Evolutionary conservation across 2,888 invertebrate genomes (phyloP), one percentile per base, ranked within the genome.

Genomic region (Galeopsomyia nigrocyanea): DNA sequence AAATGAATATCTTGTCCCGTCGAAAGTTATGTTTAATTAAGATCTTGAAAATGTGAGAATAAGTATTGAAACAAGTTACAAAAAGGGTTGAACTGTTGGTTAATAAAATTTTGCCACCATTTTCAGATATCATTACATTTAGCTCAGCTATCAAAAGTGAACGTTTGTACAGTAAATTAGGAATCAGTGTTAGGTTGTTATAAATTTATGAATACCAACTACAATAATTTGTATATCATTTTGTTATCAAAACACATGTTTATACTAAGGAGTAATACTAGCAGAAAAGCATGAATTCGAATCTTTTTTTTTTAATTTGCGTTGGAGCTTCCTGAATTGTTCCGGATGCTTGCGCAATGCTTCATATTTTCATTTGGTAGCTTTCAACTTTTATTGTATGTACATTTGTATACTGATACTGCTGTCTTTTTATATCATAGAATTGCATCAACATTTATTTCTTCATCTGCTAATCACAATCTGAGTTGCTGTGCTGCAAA

Each of bases 181-280:
- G 76, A 82, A 83, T 82, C 82, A 80, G 81, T 79, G 79, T 81
- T 84, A 82, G 79, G 81, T 84, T 83, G 81, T 82, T 84, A 80
- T 80, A 79, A 80, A 80, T 77, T 77, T 79, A 78, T 78, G 79
- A 75, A 67, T 75, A 72, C 65, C 69, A 57, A 68, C 60, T 79
- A 81, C 78, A 78, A 77, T 82, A 78, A 78, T 78, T 79, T 76
- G 56, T 68, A 75, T 78, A 78, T 78, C 77, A 77, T 78, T 80
- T 81, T 82, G 80, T 83, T 82, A 82, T 79, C 79, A 75, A 80
- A 80, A 82, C 81, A 80, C 71, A 75, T 81, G 78, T 78, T 79
- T 78, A 78, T 79, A 81, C 78, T 79, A 76, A 76, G 78, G 77
- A 79, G 76, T 77, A 75, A 78, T 79, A 80, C 76, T 77, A 76